These are phyloP conservation scores for Acronicta leporina DNA, from an alignment of 2,888 invertebrate genomes.

Conservation along the genomic window DNA sequence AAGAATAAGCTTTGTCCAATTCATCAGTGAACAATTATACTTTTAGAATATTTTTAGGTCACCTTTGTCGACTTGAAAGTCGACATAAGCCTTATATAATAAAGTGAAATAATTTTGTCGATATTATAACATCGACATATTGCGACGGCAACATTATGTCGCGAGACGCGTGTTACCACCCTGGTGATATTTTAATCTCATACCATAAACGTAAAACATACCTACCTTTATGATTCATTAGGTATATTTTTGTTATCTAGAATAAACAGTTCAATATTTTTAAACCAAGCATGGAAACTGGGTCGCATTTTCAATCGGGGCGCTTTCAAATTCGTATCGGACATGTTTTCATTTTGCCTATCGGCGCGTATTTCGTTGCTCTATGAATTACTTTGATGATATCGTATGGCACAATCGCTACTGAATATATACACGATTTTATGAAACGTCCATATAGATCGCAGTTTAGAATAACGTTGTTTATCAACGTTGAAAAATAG, in stretches of 20 bases:
- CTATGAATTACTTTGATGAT: conserved; percentile 52
- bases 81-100: too few species aligned
- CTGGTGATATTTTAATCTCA: too few species aligned
- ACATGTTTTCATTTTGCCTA: conserved; percentile 47
- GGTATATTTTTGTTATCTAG: conserved; percentile 3
- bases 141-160: too few species aligned
- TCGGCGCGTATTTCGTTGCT: conserved; percentile 30
- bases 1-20: too few species aligned
- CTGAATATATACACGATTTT: conserved; percentile 12
- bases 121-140: too few species aligned
- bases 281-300: conserved; percentile 45
- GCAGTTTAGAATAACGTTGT: conserved; percentile 35
- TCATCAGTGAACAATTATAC: too few species aligned
- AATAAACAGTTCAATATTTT: conserved; percentile 20
- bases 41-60: too few species aligned
- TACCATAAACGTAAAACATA: too few species aligned
- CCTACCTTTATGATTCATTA: not conserved
- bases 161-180: too few species aligned
- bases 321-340: conserved; percentile 47
- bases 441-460: conserved; percentile 14
- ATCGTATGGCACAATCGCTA: conserved; percentile 29
- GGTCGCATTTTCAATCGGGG: conserved; percentile 55
- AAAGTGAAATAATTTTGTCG: too few species aligned
- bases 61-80: too few species aligned
- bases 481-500: conserved; percentile 33